Conservation (phyloP, 2,888 invertebrate species). For the Unio delphinus region DNA sequence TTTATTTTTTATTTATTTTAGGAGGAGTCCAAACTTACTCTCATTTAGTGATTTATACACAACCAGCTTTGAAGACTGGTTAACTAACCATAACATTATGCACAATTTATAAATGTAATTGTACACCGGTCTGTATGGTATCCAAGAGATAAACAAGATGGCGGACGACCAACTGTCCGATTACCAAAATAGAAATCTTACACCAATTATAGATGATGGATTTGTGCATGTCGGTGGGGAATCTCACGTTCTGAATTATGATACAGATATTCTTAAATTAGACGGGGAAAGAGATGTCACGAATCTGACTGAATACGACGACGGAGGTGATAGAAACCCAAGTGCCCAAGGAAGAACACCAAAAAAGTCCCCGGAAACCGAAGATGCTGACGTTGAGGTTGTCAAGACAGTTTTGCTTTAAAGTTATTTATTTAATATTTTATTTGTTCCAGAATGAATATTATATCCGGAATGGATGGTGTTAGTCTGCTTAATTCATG, state of each 20-base stretch:
- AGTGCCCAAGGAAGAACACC: conserved; percentile 26
- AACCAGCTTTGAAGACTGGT: no score
- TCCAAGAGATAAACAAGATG: conserved; percentile 39
- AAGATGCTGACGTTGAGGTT: conserved; percentile 52
- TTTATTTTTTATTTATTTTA: no score
- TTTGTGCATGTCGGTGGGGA: conserved; percentile 46
- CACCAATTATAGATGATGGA: conserved; percentile 38
- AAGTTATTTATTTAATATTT: background rate
- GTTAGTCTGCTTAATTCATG: no score
- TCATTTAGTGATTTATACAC: no score
- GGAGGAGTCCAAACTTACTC: no score
- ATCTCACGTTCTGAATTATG: conserved; percentile 44
- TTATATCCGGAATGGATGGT: no score
- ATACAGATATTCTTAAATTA: conserved; percentile 58
- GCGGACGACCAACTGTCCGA: conserved; percentile 33
- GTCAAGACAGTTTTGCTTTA: conserved; percentile 1
- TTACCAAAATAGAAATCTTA: conserved; percentile 21
- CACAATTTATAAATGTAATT: no score
- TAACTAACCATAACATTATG: no score
- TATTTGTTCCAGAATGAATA: no score
- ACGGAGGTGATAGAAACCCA: conserved; percentile 17
- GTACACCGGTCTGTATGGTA: no score
- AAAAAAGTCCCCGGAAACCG: conserved; percentile 32
- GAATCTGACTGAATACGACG: conserved; percentile 32
- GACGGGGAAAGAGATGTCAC: conserved; percentile 44